Evolutionary conservation across 2,113 vertebrate species (phyloP), one percentile per base, ranked within the genome.

Genomic region (Cyprinus carpio): DNA sequence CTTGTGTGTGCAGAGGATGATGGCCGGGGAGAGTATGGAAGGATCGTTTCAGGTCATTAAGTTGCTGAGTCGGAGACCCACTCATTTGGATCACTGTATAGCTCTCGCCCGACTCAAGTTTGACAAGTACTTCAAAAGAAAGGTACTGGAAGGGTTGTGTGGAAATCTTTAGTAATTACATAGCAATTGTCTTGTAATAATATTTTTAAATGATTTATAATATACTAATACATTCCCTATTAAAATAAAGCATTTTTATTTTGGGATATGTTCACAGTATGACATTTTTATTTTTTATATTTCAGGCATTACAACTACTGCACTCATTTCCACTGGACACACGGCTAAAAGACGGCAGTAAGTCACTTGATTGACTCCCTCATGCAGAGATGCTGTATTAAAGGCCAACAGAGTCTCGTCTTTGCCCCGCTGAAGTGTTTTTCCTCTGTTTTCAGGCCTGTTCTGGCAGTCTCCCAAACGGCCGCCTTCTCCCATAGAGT

Each of bases 381-480:
- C 12, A 6, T 49, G 25, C 25, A 49, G 25, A 27, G n/a, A 25
- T 25, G 34, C 12, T 79, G 37, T 25, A 13, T 69, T 34, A 12
- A 31, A 51, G n/a, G 27, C 46, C n/a, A 65, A 8, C 7, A 16
- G 18, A 5, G 27, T 54, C 29, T 75, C n/a, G n/a, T 27, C 51
- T 29, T 34, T 31, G 10, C 20, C 10, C 29, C 16, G 58, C 2
- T 75, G 2, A 75, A 46, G n/a, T 75, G 16, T 34, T 40, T 69
- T 20, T 20, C 1, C 69, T 51, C 13, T 91, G 20, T 90, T 65
- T 89, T 80, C 87, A 99, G 98, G 96, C 95, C 96, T 99, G 76
- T 99, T 99, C 94, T 99, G 98, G 98, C 98, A 99, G 0, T 99
- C 98, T 77, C 98, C 98, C 27, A 99, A 99, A 93, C 96, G 98